A percentile compares a stretch with the other conserved stretches of the same genome.
phyloP scores from a whole-genome alignment of 2,113 vertebrate genomes.

The Hiodon tergisus region DNA sequence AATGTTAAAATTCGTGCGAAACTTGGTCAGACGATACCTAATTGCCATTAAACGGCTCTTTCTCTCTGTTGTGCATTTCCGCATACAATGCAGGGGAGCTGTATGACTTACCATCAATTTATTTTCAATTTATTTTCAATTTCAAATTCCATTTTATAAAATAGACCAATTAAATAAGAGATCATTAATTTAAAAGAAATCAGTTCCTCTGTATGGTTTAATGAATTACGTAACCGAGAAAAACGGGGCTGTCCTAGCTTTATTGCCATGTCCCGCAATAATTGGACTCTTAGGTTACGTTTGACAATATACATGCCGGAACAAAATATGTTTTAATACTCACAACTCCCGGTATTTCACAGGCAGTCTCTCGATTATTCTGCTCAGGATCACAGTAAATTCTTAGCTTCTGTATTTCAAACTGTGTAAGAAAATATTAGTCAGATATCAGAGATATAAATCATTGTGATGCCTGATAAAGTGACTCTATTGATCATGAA shows the following conservation, averaged over 20 bases:
- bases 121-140: too few species aligned
- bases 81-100: too few species aligned
- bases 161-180: too few species aligned
- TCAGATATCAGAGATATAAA: conserved; percentile 16
- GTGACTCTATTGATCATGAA: background rate
- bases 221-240: too few species aligned
- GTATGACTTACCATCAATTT: too few species aligned
- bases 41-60: too few species aligned
- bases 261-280: background rate
- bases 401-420: conserved; percentile 89
- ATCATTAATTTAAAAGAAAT: too few species aligned
- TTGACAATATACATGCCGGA: background rate
- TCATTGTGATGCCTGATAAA: background rate
- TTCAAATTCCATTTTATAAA: too few species aligned
- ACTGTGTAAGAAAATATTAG: conserved; percentile 60
- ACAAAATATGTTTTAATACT: conserved; percentile 55
- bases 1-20: background rate
- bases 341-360: conserved; percentile 92
- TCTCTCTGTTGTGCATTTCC: too few species aligned
- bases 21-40: too few species aligned
- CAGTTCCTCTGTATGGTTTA: too few species aligned
- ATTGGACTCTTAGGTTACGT: too few species aligned
- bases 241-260: background rate
- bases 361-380: conserved; percentile 85
- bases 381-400: conserved; percentile 97